These are phyloP conservation scores for Thalassarche chlororhynchos DNA, from an alignment of 2,113 vertebrate genomes.

Conservation along the genomic window DNA sequence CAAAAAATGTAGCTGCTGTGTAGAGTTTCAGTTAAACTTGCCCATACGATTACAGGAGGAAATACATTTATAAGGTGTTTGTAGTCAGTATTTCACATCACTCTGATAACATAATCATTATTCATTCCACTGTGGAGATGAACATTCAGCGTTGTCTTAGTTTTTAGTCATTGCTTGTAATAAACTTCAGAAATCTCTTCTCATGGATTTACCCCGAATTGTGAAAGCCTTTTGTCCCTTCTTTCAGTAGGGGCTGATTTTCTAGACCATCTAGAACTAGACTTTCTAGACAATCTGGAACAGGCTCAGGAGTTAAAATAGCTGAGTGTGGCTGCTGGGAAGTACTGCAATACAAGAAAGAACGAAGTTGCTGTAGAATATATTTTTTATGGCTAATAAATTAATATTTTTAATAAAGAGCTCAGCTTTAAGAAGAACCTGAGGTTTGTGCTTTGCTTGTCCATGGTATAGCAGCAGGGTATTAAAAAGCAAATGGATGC, in stretches of 20 bases:
- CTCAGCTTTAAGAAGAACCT: background rate
- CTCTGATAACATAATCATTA: background rate
- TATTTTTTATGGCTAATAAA: background rate
- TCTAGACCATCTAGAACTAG: background rate
- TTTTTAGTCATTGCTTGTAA: background rate
- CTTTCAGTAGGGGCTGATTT: background rate
- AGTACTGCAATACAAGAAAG: background rate
- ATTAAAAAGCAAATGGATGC: background rate
- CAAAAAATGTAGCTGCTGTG: background rate
- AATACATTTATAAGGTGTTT: background rate
- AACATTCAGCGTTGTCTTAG: background rate
- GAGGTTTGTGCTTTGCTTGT: background rate
- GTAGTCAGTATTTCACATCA: background rate
- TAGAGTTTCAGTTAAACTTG: background rate
- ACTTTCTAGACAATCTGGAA: background rate
- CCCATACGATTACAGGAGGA: background rate
- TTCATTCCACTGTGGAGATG: background rate
- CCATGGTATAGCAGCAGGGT: background rate
- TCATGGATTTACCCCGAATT: background rate
- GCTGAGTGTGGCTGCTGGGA: background rate
- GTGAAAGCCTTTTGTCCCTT: background rate
- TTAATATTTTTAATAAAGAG: background rate
- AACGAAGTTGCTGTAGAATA: background rate
- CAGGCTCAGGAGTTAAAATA: background rate
- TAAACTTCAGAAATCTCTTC: background rate